Base-by-base conservation (phyloP, 2,797 vertebrate genomes). In the Malurus leucopterus region DNA sequence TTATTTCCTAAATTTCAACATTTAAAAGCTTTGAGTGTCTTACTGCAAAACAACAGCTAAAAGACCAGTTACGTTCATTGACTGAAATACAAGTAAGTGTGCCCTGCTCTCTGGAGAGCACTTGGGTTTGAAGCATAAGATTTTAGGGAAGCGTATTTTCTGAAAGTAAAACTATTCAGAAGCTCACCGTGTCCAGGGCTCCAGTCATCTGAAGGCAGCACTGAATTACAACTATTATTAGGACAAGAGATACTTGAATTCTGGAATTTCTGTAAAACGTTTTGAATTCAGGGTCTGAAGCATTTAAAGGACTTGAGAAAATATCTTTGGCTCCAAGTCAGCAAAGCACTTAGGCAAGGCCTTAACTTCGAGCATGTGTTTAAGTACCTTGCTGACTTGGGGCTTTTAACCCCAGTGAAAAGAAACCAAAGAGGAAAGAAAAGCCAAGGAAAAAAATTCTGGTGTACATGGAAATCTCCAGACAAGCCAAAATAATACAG, bases 281-380 rank as follows among this genome's bases (percentile, higher is more conserved):
- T 92, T 84, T 90, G 76, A 91, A 86, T 92, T 91, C 79, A 67
- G 67, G 59, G 76, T 93, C 90, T 67, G 76, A 94, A 89, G 82
- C 59, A 75, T 91, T 90, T 88, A 86, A 91, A 92, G 71, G 87
- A 90, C 82, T 91, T 74, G 41, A 91, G 89, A 95, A 95, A 92
- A 92, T 86, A 87, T 86, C 82, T 85, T 94, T 95, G 95, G 94
- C 94, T 91, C 3, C 44, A 89, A 93, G 89, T 94, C 94, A 95
- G 84, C 87, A 93, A 93, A 95, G 90, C 93, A 95, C 94, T 95
- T 95, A 93, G 88, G 84, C 93, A 78, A 90, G 70, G 80, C 74
- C 84, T 95, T 95, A 91, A 95, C 93, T 95, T 91, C 89, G 86
- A 94, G 82, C 82, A 81, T 90, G 88, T 92, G 89, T 93, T 95